phyloP scores from a whole-genome alignment of 2,888 invertebrate species.

The Catocala sponsa region DNA sequence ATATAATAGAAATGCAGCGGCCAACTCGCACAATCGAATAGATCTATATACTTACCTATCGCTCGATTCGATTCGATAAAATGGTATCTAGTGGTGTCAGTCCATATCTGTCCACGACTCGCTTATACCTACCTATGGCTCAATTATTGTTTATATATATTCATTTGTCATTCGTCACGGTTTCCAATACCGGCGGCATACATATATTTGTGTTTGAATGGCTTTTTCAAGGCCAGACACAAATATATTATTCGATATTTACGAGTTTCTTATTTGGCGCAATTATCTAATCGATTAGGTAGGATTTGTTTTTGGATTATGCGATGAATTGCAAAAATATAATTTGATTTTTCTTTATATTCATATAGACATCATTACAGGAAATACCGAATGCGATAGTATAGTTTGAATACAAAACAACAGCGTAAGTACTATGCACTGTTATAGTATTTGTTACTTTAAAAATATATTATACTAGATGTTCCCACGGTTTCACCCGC shows the following conservation, averaged over 20 bases:
- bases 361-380: no score
- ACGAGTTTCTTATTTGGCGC: conserved; percentile 38
- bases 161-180: conserved; percentile 72
- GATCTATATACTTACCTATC: no score
- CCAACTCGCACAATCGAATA: no score
- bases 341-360: no score
- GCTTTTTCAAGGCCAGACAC: conserved; percentile 68
- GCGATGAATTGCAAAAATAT: no score
- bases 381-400: no score
- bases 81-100: conserved; percentile 7
- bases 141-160: conserved; percentile 72
- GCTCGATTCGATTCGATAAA: neutral
- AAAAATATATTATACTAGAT: no score
- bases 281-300: conserved; percentile 26
- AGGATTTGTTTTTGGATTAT: neutral
- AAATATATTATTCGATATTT: conserved; percentile 56
- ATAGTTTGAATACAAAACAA: no score
- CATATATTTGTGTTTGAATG: conserved; percentile 63
- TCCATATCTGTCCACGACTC: conserved; percentile 46
- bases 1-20: no score
- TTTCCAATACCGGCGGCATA: conserved; percentile 64
- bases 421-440: no score
- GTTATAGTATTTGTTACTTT: no score
- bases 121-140: conserved; percentile 40
- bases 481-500: no score